Conservation (phyloP, 2,888 invertebrate genomes). For the Tineola bisselliella region DNA sequence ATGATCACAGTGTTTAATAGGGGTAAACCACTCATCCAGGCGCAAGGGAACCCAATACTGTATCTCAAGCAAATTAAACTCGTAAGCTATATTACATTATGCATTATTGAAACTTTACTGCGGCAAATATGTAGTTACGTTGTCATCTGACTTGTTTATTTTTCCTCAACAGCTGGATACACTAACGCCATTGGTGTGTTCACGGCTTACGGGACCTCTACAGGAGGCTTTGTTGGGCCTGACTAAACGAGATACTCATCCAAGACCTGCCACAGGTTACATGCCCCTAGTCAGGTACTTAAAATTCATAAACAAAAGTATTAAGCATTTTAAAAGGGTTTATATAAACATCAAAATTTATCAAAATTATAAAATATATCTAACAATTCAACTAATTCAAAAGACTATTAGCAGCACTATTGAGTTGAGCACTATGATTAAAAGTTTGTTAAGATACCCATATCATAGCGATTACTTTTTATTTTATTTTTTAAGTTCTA, state of each 20-base stretch:
- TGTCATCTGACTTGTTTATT: too few species aligned
- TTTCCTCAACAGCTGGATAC: conserved; percentile 77
- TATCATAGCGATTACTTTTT: neutral
- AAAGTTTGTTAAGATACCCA: too few species aligned
- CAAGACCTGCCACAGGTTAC: conserved; percentile 88
- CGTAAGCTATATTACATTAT: conserved; percentile 69
- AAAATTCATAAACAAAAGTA: too few species aligned
- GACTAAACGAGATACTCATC: conserved; percentile 82
- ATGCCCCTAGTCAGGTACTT: neutral
- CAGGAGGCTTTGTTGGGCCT: conserved; percentile 89
- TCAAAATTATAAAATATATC: too few species aligned
- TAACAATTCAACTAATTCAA: too few species aligned
- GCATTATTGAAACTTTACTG: neutral
- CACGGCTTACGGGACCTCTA: conserved; percentile 82
- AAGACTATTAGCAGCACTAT: too few species aligned
- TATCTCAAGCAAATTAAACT: conserved; percentile 91
- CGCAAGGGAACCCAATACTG: conserved; percentile 87
- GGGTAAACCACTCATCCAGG: conserved; percentile 88
- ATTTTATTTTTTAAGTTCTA: conserved; percentile 27
- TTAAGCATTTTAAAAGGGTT: too few species aligned
- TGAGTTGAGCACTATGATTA: too few species aligned
- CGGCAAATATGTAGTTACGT: too few species aligned
- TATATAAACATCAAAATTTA: too few species aligned
- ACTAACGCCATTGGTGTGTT: conserved; percentile 79
- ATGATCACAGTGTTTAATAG: conserved; percentile 93